A percentile compares a stretch with the other conserved stretches of the same genome.
Conservation (phyloP, 2,797 vertebrate genomes). For the Pteropus rufus region DNA sequence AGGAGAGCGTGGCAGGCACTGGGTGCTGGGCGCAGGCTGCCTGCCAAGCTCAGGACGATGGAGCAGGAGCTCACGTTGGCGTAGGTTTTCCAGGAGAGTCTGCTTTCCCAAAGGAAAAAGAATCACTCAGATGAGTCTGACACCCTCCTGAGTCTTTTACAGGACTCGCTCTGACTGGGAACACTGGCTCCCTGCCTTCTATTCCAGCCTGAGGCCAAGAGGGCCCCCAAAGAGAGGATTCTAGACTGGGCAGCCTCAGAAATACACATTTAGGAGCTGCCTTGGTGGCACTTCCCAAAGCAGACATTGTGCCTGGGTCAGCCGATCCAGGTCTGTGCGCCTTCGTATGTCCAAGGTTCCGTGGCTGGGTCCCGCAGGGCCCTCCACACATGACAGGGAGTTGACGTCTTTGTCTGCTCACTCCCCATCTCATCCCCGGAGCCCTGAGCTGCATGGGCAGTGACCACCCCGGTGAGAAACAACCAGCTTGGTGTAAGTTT, state of each 20-base stretch:
- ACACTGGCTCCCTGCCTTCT: background rate
- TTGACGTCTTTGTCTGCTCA: background rate
- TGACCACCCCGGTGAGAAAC: background rate
- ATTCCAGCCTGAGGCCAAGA: background rate
- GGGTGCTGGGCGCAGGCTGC: background rate
- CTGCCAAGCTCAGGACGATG: background rate
- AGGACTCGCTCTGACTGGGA: slow-evolving; percentile 14
- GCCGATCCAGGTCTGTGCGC: background rate
- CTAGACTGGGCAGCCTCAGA: background rate
- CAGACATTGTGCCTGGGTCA: background rate
- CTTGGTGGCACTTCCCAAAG: background rate
- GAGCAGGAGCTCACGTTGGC: slow-evolving; percentile 18
- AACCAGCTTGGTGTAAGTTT: background rate
- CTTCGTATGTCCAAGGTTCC: background rate
- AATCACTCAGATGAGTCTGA: background rate
- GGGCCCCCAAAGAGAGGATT: background rate
- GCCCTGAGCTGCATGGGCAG: background rate
- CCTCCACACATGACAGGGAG: background rate
- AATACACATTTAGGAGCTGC: background rate
- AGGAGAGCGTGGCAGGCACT: background rate
- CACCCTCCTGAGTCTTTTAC: background rate
- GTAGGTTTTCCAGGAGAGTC: slow-evolving; percentile 13
- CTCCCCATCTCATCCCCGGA: background rate
- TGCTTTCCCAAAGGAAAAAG: slow-evolving; percentile 48
- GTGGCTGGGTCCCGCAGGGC: no score